phyloP scores from a whole-genome alignment of 2,113 vertebrate species.

The Anseranas semipalmata region DNA sequence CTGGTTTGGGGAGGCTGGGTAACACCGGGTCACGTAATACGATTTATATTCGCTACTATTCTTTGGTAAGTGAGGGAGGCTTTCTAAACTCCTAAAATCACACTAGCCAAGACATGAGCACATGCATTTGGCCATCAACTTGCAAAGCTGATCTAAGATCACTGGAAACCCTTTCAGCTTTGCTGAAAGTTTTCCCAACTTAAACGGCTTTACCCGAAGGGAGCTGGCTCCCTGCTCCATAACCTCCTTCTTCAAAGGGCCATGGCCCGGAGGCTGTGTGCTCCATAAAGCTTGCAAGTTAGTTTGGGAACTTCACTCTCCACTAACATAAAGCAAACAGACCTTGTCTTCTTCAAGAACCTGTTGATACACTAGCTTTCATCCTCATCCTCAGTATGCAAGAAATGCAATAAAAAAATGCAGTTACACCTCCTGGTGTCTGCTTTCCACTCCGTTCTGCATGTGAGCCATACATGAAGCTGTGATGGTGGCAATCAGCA shows the following conservation, averaged over 20 bases:
- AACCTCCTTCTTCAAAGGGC: not conserved
- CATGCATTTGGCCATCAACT: not conserved
- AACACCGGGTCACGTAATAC: not conserved
- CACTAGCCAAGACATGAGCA: not conserved
- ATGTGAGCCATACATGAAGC: not conserved
- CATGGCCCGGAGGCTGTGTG: accelerated
- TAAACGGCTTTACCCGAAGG: not conserved
- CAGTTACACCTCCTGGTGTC: not conserved
- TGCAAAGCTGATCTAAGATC: constrained; percentile 16
- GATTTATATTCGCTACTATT: not conserved
- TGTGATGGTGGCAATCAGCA: not conserved
- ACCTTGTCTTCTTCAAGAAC: not conserved
- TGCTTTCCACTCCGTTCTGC: not conserved
- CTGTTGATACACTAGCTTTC: accelerated
- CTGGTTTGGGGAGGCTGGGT: not conserved
- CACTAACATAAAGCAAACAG: not conserved
- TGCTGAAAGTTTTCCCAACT: not conserved
- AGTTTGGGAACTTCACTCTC: not conserved
- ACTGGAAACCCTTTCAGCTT: constrained; percentile 19
- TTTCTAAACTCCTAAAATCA: constrained; percentile 6
- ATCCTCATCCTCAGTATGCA: not conserved
- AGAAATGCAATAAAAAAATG: not conserved
- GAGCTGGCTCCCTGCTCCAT: not conserved
- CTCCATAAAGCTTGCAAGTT: not conserved
- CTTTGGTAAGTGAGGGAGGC: not conserved